These are phyloP conservation scores for Nycticorax nycticorax DNA, from an alignment of 2,113 vertebrate genomes.

Conservation along the genomic window DNA sequence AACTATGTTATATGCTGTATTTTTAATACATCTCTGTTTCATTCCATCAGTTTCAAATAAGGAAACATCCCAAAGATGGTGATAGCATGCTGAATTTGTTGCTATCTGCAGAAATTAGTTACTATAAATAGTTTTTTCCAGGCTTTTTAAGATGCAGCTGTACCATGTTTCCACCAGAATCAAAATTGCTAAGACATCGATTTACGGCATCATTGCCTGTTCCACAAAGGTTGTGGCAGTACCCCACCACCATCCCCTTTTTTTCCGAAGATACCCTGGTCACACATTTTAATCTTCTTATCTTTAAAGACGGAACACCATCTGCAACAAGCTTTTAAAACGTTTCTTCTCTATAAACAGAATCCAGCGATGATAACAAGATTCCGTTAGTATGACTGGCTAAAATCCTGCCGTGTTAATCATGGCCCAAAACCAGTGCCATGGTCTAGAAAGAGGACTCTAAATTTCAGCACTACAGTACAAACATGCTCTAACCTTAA, in stretches of 20 bases:
- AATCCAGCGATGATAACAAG: not conserved
- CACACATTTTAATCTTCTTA: not conserved
- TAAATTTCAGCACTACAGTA: not conserved
- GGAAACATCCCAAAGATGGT: constrained; percentile 11
- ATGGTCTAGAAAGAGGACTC: not conserved
- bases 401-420: not conserved
- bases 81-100: constrained; percentile 19
- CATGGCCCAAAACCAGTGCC: not conserved
- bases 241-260: not conserved
- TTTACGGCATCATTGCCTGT: not conserved
- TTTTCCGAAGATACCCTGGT: not conserved
- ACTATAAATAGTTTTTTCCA: constrained; percentile 58
- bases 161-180: constrained; percentile 52
- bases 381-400: not conserved
- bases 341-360: not conserved
- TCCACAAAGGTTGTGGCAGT: not conserved
- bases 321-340: constrained; percentile 6
- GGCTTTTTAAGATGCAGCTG: constrained; percentile 59
- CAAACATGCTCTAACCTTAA: not conserved
- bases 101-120: constrained; percentile 21
- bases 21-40: not conserved
- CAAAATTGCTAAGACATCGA: not conserved
- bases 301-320: not conserved
- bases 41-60: not conserved
- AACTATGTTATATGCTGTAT: not conserved